A percentile compares a stretch with the other conserved stretches of the same genome.
Evolutionary conservation across 1,140 invertebrate species (phyloP).

Genomic region (Drosophila kepulauana): DNA sequence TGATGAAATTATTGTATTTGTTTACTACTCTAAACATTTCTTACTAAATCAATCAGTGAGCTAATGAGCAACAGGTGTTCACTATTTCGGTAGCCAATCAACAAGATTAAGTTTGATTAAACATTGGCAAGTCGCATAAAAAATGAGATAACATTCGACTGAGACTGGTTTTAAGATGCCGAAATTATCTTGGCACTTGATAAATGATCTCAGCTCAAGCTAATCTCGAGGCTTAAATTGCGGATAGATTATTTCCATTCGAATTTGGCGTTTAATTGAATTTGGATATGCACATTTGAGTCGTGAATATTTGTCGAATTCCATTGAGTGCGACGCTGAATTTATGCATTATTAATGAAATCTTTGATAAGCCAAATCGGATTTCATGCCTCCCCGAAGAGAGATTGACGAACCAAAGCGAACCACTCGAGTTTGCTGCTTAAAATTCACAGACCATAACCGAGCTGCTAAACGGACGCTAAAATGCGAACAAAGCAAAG

Average conservation of each 20-base stretch:
- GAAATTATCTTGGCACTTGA: constrained; percentile 20
- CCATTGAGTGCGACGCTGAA: not conserved
- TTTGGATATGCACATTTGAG: constrained; percentile 1
- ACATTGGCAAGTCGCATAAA: constrained; percentile 15
- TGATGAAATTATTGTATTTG: too few relatives aligned
- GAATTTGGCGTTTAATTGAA: constrained; percentile 4
- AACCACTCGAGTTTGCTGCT: constrained; percentile 36
- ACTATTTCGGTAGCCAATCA: constrained; percentile 19
- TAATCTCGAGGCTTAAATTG: constrained; percentile 4
- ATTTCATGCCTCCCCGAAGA: constrained; percentile 24
- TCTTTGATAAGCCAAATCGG: constrained; percentile 38
- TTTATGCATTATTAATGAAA: constrained; percentile 41
- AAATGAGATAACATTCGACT: constrained; percentile 7
- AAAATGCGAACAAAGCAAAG: constrained; percentile 65
- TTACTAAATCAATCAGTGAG: not conserved
- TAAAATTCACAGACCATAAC: constrained; percentile 80
- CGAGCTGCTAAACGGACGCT: constrained; percentile 76
- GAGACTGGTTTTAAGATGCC: constrained; percentile 17
- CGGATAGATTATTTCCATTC: constrained; percentile 1
- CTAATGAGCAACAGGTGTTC: constrained; percentile 31
- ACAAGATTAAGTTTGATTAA: constrained; percentile 21
- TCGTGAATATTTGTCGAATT: not conserved
- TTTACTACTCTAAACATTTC: not conserved
- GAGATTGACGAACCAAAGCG: constrained; percentile 24
- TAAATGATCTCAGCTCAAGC: constrained; percentile 21